Percentiles rank a stretch among this genome's conserved stretches.
Conservation (phyloP, 2,888 invertebrate species). For the Coelinius sp. region DNA sequence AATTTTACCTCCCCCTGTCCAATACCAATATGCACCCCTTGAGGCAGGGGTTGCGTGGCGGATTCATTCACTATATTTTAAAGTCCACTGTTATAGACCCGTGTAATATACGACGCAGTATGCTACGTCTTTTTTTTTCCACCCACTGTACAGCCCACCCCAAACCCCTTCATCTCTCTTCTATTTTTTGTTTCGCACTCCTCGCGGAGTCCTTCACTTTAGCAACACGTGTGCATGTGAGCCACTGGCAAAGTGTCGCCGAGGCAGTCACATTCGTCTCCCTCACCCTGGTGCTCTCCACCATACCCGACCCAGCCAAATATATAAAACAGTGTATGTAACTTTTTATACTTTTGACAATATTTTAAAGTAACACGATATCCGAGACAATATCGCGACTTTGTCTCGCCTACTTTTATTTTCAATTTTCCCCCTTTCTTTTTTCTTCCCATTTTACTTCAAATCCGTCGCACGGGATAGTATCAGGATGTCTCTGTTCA, state of each 20-base stretch:
- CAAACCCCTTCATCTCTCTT: not conserved
- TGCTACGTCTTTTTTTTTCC: slow-evolving; percentile 20
- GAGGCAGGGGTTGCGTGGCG: slow-evolving; percentile 43
- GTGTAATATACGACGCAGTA: slow-evolving; percentile 22
- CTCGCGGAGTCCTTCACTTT: slow-evolving; percentile 33
- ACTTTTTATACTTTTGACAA: slow-evolving; percentile 64
- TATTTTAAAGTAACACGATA: slow-evolving; percentile 66
- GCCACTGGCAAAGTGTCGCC: slow-evolving; percentile 64
- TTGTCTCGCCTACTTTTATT: slow-evolving; percentile 37
- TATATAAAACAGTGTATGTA: slow-evolving; percentile 44
- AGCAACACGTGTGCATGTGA: slow-evolving; percentile 62
- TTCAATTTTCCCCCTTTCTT: slow-evolving; percentile 38
- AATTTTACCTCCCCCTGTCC: slow-evolving; percentile 13
- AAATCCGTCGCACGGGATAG: slow-evolving; percentile 32
- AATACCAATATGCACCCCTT: slow-evolving; percentile 48
- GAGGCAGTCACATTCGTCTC: slow-evolving; percentile 42
- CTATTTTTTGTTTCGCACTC: slow-evolving; percentile 7
- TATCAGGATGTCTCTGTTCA: slow-evolving; percentile 24
- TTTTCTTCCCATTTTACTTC: slow-evolving; percentile 43
- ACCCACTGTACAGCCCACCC: slow-evolving; percentile 5
- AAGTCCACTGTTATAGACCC: slow-evolving; percentile 52
- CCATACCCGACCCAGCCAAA: slow-evolving; percentile 13
- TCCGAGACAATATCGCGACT: slow-evolving; percentile 65
- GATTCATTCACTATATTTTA: slow-evolving; percentile 68
- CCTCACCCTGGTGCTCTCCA: slow-evolving; percentile 3